Conservation (phyloP, 1,140 invertebrate genomes). For the Danaus plexippus region DNA sequence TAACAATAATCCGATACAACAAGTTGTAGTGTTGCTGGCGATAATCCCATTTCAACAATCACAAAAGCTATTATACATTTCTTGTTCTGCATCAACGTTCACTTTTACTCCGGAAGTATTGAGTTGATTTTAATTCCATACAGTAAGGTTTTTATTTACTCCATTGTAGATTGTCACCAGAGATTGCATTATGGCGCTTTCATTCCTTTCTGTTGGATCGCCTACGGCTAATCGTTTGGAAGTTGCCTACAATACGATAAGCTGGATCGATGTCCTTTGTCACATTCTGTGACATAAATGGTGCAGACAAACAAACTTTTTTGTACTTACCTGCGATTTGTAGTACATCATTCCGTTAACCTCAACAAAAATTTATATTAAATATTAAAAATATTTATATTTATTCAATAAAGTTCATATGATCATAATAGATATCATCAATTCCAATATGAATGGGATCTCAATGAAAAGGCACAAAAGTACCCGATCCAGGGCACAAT, state of each 20-base stretch:
- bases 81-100: too few species aligned
- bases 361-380: too few species aligned
- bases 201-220: slow-evolving; percentile 56
- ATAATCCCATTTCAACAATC: slow-evolving; percentile 35
- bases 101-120: slow-evolving; percentile 8
- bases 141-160: slow-evolving; percentile 6
- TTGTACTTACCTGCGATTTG: too few species aligned
- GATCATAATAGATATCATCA: background rate
- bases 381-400: too few species aligned
- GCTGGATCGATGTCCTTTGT: slow-evolving; percentile 31
- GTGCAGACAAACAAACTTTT: too few species aligned
- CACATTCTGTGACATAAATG: slow-evolving; percentile 3
- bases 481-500: slow-evolving; percentile 29
- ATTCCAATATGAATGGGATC: slow-evolving; percentile 9
- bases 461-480: slow-evolving; percentile 35
- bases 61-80: slow-evolving; percentile 7
- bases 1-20: slow-evolving; percentile 27
- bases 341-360: too few species aligned
- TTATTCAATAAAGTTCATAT: too few species aligned
- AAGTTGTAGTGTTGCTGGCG: slow-evolving; percentile 58
- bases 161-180: slow-evolving; percentile 40
- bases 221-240: slow-evolving; percentile 60
- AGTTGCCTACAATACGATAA: slow-evolving; percentile 38
- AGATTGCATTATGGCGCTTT: slow-evolving; percentile 70
- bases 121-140: slow-evolving; percentile 11